A percentile compares a stretch with the other conserved stretches of the same genome.
phyloP scores from a whole-genome alignment of 2,888 invertebrate genomes.

The Pandemis heparana region DNA sequence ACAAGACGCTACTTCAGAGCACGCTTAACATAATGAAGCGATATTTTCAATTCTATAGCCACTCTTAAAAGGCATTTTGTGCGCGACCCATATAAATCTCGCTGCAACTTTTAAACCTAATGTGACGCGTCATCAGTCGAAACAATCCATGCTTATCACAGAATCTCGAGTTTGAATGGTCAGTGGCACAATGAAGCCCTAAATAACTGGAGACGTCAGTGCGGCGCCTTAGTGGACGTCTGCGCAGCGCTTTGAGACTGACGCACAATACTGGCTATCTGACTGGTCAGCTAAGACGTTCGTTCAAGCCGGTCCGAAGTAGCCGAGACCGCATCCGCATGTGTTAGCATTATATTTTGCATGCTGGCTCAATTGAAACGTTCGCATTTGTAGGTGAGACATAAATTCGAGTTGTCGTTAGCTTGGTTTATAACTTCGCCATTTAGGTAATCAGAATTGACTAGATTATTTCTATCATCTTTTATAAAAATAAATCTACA shows the following conservation, averaged over 20 bases:
- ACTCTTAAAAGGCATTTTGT: background rate
- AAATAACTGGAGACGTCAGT: conserved; percentile 79
- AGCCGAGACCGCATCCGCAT: conserved; percentile 61
- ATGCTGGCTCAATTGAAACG: conserved; percentile 41
- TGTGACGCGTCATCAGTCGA: conserved; percentile 79
- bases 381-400: conserved; percentile 26
- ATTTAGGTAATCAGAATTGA: background rate
- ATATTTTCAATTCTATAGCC: background rate
- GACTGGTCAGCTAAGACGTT: conserved; percentile 70
- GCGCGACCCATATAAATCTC: conserved; percentile 26
- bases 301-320: conserved; percentile 61
- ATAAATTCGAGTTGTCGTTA: conserved; percentile 23
- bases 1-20: no score
- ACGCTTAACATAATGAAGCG: background rate
- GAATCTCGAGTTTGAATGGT: conserved; percentile 72
- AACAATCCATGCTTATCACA: conserved; percentile 74
- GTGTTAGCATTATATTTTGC: conserved; percentile 53
- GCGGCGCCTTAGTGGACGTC: conserved; percentile 79
- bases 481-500: no score
- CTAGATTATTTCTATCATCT: no score
- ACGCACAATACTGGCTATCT: conserved; percentile 75
- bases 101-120: conserved; percentile 50
- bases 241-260: conserved; percentile 67
- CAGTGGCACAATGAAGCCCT: conserved; percentile 80
- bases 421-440: conserved; percentile 1